Evolutionary conservation across 2,797 vertebrate species (phyloP), one percentile per base, ranked within the genome.

Genomic region (Scolopax bukidnonensis): DNA sequence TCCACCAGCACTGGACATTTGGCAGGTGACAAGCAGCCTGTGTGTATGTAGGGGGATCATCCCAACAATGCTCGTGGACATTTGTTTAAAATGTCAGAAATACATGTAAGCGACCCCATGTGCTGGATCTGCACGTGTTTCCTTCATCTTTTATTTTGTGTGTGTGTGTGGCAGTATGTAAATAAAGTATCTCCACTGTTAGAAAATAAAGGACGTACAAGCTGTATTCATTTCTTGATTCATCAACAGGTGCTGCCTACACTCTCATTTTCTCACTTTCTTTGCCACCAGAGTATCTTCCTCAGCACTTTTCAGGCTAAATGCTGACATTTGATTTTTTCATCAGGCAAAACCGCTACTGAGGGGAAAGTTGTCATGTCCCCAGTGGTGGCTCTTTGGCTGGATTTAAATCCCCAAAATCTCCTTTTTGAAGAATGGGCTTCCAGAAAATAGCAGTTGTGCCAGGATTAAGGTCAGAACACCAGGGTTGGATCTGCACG

Each of bases 261-360:
- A 33, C 4, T 75, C 47, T 16, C 12, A 5, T 50, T 84, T 79
- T 61, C 69, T 80, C 57, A 57, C 27, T 60, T 89, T 60, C 7
- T 36, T 70, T 41, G 25, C 19, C 47, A 60, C 33, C 0, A 1
- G 32, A n/a, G 4, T 24, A 48, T 1, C 0, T 74, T 82, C 48
- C 17, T 74, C 32, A 14, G 12, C 12, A 17, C 45, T 81, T 79
- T 82, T 68, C 43, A 51, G 28, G 41, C 51, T 64, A 65, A 65
- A 51, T 56, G 50, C 27, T 63, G 65, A 33, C 3, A 5, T 33
- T 70, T 41, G 28, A 21, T 30, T 41, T 65, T 67, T 76, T 27
- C 24, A 41, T 43, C 18, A 16, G 38, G 36, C 11, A 63, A 76
- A 92, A 48, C 16, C 76, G 20, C 20, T 28, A 28, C 17, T 0